Evolutionary conservation across 1,140 invertebrate species (phyloP), one percentile per base, ranked within the genome.

Genomic region (Prorops nasuta): DNA sequence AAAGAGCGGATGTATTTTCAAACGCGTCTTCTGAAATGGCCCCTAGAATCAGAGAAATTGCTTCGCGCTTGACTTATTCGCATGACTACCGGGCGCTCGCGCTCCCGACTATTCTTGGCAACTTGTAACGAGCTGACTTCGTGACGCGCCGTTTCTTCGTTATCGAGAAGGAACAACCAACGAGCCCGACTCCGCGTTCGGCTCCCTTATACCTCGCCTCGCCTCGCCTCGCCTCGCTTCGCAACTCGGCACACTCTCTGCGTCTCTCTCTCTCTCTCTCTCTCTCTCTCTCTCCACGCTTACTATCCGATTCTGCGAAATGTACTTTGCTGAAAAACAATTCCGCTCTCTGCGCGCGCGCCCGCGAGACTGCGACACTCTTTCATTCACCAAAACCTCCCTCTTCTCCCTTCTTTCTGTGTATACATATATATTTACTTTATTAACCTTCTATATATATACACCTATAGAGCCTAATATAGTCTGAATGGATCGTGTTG

Each of bases 21-120:
- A 37, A 37, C 20, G 24, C 44, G 15, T 50, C 54, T 54, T 50
- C 42, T n/a, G n/a, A 17, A 45, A 39, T 42, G 51, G 15, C 32
- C 37, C 34, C 28, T 41, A 47, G 47, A 60, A 54, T 54, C 49
- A 37, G 34, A 56, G 41, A 60, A 60, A 60, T 60, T 60, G 43
- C 48, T 56, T 55, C 48, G 48, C 52, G 58, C 37, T 60, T 56
- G 58, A 59, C 58, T 60, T 60, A 45, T 32, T 44, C 38, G 24
- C 47, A 28, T 51, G 51, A 28, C 24, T 28, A 40, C 24, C 24
- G 4, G 4, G 24, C 10, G 24, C 24, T 10, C 10, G 17, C 19
- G 22, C 16, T 17, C 12, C 7, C 15, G 31, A 31, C 32, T 59
- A 43, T 59, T 56, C 47, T 42, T 32, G 24, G 47, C 22, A 15